phyloP scores from a whole-genome alignment of 23 tunicate species.

The Ascidia mentula region DNA sequence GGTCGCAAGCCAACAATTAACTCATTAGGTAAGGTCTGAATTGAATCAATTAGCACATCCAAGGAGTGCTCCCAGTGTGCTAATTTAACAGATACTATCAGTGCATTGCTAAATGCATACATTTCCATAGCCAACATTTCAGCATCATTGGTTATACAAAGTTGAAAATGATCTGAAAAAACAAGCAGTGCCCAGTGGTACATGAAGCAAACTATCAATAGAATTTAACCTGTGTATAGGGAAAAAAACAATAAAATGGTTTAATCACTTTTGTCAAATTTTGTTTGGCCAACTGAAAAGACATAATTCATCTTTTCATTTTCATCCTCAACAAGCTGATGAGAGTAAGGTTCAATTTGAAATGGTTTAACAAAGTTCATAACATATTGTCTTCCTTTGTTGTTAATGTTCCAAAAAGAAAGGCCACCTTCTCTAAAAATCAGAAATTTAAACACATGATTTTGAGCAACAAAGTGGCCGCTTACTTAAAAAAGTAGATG shows the following conservation, averaged over 20 bases:
- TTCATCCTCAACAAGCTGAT: conserved; percentile 25
- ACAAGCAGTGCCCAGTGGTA: not conserved
- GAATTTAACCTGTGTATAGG: no score
- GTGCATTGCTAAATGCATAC: conserved; percentile 85
- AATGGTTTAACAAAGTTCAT: conserved; percentile 18
- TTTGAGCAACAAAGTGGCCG: not conserved
- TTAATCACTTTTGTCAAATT: conserved; percentile 33
- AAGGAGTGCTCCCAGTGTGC: conserved; percentile 86
- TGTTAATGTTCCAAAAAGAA: conserved; percentile 65
- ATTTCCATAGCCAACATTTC: conserved; percentile 33
- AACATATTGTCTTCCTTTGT: conserved; percentile 14
- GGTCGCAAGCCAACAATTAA: conserved; percentile 42
- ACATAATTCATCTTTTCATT: conserved; percentile 50
- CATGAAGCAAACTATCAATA: not conserved
- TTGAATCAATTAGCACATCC: conserved; percentile 52
- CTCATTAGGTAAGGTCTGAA: conserved; percentile 57
- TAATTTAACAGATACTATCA: conserved; percentile 65
- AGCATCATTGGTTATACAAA: conserved; percentile 9
- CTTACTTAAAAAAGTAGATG: conserved; percentile 22
- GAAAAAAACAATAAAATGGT: no score
- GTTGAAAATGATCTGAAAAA: conserved; percentile 37
- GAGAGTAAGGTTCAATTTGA: conserved; percentile 29
- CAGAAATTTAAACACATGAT: no score
- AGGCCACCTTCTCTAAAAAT: conserved; percentile 47
- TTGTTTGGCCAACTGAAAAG: conserved; percentile 21